Conservation (phyloP, 2,797 vertebrate species). For the Lacerta viridis region DNA sequence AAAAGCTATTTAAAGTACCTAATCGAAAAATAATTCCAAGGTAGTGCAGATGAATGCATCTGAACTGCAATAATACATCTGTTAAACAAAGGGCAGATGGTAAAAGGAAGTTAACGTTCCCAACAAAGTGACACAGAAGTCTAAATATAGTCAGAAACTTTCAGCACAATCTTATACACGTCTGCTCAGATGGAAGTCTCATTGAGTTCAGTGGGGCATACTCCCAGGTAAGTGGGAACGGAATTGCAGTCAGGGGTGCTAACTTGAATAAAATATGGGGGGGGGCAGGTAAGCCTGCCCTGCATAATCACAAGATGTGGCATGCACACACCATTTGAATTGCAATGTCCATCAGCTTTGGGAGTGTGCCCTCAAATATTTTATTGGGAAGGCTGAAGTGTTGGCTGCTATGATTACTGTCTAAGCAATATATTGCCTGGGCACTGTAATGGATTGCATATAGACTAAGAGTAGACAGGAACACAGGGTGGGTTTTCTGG, state of each 20-base stretch:
- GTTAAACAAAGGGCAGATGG: constrained; percentile 77
- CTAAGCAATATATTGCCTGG: neutral
- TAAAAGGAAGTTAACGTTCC: constrained; percentile 74
- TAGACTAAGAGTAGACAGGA: neutral
- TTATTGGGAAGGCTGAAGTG: too few relatives aligned
- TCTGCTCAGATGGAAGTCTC: neutral
- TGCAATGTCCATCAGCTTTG: too few relatives aligned
- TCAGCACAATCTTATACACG: neutral
- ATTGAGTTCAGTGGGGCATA: neutral
- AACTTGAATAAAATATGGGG: too few relatives aligned
- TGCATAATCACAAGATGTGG: too few relatives aligned
- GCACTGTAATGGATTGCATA: neutral
- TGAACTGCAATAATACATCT: constrained; percentile 77
- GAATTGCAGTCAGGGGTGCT: neutral
- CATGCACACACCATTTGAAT: too few relatives aligned
- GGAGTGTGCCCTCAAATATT: too few relatives aligned
- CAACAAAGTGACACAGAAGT: constrained; percentile 72
- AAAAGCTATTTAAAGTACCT: constrained; percentile 69
- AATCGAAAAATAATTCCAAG: constrained; percentile 74
- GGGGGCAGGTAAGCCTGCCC: too few relatives aligned
- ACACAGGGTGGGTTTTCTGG: neutral
- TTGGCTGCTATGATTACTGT: too few relatives aligned
- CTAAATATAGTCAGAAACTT: constrained; percentile 65
- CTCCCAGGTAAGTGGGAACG: neutral
- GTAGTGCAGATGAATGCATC: constrained; percentile 67